These are phyloP conservation scores for Labeo calbasu DNA, from an alignment of 2,797 vertebrate species.

Conservation along the genomic window DNA sequence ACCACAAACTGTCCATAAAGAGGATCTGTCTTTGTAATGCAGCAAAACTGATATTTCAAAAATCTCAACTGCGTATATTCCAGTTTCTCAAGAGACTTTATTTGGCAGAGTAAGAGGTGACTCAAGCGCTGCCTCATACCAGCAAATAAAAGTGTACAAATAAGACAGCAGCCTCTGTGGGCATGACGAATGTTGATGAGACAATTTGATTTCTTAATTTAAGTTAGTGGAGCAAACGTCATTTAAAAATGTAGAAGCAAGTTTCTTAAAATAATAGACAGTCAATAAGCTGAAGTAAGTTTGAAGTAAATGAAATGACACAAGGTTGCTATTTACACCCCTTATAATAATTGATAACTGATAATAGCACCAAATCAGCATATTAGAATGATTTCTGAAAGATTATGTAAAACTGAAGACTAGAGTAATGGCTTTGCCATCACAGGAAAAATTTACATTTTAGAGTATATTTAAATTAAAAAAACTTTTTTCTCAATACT, in stretches of 20 bases:
- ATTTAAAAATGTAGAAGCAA: neutral
- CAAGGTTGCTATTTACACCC: neutral
- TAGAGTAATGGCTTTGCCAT: neutral
- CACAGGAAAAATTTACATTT: neutral
- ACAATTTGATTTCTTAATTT: conserved; percentile 11
- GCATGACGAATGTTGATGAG: neutral
- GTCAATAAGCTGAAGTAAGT: neutral
- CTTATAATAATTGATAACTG: neutral
- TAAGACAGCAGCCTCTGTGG: neutral
- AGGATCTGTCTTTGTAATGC: neutral
- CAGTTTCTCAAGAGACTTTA: neutral
- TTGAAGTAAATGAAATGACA: too few species aligned
- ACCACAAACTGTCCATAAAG: neutral
- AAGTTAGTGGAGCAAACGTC: conserved; percentile 9
- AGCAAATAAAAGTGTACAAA: neutral
- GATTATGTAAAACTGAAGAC: neutral
- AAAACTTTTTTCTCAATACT: too few species aligned
- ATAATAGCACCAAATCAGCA: neutral
- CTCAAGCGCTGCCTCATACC: neutral
- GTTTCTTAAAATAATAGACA: neutral
- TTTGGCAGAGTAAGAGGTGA: neutral
- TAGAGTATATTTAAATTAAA: too few species aligned
- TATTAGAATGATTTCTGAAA: neutral
- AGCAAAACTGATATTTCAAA: neutral
- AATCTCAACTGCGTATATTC: neutral